Percentiles rank a stretch among this genome's conserved stretches.
Evolutionary conservation across 2,888 invertebrate genomes (phyloP).

Genomic region (Abrostola triplasia): DNA sequence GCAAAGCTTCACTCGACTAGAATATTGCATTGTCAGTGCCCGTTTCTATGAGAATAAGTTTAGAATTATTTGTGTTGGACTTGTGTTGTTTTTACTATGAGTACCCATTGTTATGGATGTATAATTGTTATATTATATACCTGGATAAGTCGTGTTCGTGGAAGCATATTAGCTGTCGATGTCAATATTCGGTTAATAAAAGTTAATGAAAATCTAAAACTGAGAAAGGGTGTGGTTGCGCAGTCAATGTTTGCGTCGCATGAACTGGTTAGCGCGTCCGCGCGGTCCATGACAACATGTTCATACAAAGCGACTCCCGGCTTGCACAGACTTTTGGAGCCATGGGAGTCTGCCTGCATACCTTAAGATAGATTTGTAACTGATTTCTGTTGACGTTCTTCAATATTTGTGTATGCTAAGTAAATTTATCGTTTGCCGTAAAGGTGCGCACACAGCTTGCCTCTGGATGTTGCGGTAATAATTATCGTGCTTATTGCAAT

Average conservation of each 20-base stretch:
- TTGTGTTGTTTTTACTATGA: neutral
- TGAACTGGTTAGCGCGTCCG: constrained; percentile 15
- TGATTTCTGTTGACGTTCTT: constrained; percentile 28
- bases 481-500: too few species aligned
- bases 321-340: constrained; percentile 20
- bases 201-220: constrained; percentile 11
- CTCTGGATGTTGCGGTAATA: too few species aligned
- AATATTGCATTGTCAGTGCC: constrained; percentile 11
- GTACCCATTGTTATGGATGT: neutral
- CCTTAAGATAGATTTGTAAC: constrained; percentile 27
- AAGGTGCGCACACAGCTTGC: constrained; percentile 8
- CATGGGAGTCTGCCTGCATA: constrained; percentile 22
- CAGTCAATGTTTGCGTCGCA: constrained; percentile 19
- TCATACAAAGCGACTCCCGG: constrained; percentile 22
- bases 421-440: constrained; percentile 9
- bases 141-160: neutral
- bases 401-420: constrained; percentile 21
- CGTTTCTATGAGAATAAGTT: constrained; percentile 1
- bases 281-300: constrained; percentile 19
- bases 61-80: neutral
- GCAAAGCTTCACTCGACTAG: constrained; percentile 1
- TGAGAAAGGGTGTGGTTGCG: constrained; percentile 44
- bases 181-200: constrained; percentile 26
- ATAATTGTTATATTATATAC: too few species aligned
- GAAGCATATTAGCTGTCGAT: constrained; percentile 2